phyloP scores from a whole-genome alignment of 64 coral and sea anemone genomes.

The Trachythela sp. region DNA sequence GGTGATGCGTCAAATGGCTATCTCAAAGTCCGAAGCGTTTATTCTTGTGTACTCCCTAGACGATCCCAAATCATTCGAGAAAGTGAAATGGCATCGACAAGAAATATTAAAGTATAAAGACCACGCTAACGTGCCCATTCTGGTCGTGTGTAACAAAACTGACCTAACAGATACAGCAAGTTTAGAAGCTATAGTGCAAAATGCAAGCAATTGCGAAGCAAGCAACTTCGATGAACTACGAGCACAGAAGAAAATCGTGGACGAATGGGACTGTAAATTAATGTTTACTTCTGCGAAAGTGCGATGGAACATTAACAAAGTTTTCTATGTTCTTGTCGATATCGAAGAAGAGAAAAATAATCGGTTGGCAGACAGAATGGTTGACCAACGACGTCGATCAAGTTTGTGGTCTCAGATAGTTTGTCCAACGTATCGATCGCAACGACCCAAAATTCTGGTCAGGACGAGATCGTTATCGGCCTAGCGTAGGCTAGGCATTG shows the following conservation, averaged over 20 bases:
- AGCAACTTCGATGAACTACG: background rate
- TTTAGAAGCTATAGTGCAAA: background rate
- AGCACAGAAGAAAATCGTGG: background rate
- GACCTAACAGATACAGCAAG: slow-evolving; percentile 40
- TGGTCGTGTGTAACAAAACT: slow-evolving; percentile 65
- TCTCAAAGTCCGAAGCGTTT: slow-evolving; percentile 67
- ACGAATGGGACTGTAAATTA: background rate
- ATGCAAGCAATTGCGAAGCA: background rate
- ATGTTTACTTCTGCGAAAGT: slow-evolving; percentile 1
- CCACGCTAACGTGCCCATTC: slow-evolving; percentile 42
- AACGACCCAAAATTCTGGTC: background rate
- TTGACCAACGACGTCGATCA: background rate
- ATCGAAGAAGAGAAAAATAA: background rate
- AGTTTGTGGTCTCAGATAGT: background rate
- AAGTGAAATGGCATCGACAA: slow-evolving; percentile 57
- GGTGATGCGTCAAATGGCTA: slow-evolving; percentile 76
- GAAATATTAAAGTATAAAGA: slow-evolving; percentile 53
- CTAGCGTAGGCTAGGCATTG: background rate
- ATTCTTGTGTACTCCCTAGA: slow-evolving; percentile 68
- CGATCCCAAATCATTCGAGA: slow-evolving; percentile 51
- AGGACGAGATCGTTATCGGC: background rate
- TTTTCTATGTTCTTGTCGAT: background rate
- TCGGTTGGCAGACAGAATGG: background rate
- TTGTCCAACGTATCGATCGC: background rate
- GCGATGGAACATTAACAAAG: background rate